Base-by-base conservation (phyloP, 2,113 vertebrate genomes). In the Notiomystis cincta region DNA sequence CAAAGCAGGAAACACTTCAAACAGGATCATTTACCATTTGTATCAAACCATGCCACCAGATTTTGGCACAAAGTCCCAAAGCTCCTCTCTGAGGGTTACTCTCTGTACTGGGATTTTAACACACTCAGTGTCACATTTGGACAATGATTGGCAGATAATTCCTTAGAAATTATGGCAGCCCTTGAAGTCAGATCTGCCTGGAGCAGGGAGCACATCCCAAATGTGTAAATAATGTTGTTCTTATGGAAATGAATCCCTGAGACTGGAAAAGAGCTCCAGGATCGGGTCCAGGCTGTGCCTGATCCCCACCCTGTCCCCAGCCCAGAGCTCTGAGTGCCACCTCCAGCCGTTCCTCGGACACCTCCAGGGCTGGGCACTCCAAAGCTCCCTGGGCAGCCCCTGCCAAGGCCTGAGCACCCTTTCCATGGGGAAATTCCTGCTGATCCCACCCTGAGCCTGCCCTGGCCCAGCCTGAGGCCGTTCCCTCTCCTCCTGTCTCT, bases 361-460 rank as follows among this genome's bases (percentile, higher is more conserved):
- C 27, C 47, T 38, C 12, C 38, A 61, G 73, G 65, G 30, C 9
- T 35, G 16, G 16, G 28, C 0, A 22, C 24, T 31, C 20, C 65
- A 62, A 2, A 31, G 7, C n/a, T 31, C 48, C 65, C 40, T 35
- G 85, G 56, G 60, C 86, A 81, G 76, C 24, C 8, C 45, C 45
- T 71, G 0, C 47, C 58, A 73, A 11, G 1, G 20, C 3, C 17
- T 80, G 5, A 6, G 0, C 12, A 2, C 11, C 61, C 13, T 75
- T 66, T 45, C 61, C 61, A 47, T 15, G 54, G 0, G 0, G n/a
- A 48, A 54, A 76, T 90, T 54, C 54, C 70, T 67, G 0, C 78
- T 47, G 28, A 0, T 50, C 31, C 21, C 65, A 24, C 0, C 30
- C 56, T 48, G 38, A 6, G 1, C 15, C 47, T 70, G 0, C 24